These are phyloP conservation scores for Drosophila meridionalis DNA, from an alignment of 2,888 invertebrate genomes.

Conservation along the genomic window DNA sequence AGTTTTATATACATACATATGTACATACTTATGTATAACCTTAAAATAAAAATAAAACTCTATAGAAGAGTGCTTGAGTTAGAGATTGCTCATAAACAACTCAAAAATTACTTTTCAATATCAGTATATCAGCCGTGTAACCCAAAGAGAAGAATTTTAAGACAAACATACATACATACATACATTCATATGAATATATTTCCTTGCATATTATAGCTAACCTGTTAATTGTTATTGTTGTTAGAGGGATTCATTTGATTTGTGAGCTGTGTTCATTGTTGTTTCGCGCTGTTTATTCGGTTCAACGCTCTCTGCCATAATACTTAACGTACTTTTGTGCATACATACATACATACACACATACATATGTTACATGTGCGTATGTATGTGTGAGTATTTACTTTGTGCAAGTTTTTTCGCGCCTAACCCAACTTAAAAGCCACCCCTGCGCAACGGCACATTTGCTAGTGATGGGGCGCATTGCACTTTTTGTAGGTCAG, in stretches of 20 bases:
- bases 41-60: not conserved
- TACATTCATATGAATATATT: not conserved
- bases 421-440: conserved; percentile 52
- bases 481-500: conserved; percentile 78
- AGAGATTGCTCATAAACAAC: not conserved
- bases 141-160: not conserved
- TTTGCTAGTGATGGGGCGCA: conserved; percentile 53
- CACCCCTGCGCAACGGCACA: conserved; percentile 55
- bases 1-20: not conserved
- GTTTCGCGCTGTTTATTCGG: conserved; percentile 10
- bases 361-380: not conserved
- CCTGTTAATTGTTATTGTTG: conserved; percentile 14
- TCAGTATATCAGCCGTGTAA: not conserved
- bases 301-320: conserved; percentile 34
- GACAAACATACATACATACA: not conserved
- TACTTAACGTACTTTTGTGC: conserved; percentile 13
- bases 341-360: not conserved
- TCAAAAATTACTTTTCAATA: not conserved
- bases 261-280: conserved; percentile 6
- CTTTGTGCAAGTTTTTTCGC: conserved; percentile 24
- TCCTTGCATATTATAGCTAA: conserved; percentile 30
- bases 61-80: not conserved
- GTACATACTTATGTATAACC: not conserved
- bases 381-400: not conserved
- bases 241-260: conserved; percentile 11